Conservation (phyloP, 1,140 invertebrate species). For the Leptestheria dahalacensis region DNA sequence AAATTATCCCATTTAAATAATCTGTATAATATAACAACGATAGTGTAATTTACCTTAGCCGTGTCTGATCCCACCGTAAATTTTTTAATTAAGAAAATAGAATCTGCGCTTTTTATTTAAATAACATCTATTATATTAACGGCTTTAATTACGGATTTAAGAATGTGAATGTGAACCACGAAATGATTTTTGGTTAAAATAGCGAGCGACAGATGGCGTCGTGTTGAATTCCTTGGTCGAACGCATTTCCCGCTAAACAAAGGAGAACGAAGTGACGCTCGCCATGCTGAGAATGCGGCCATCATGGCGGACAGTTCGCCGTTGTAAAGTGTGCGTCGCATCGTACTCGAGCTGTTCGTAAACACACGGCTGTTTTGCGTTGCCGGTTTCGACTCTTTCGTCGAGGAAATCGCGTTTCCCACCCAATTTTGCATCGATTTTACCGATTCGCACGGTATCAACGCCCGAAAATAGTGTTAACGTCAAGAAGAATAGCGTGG, state of each 20-base stretch:
- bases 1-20: too few species aligned
- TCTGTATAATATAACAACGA: too few species aligned
- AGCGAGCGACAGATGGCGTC: background rate
- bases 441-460: too few species aligned
- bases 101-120: too few species aligned
- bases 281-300: background rate
- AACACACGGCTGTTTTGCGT: background rate
- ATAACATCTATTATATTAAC: too few species aligned
- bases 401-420: background rate
- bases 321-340: background rate
- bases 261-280: background rate
- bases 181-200: too few species aligned
- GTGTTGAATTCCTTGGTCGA: background rate
- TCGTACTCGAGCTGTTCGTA: background rate
- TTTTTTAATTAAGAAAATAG: too few species aligned
- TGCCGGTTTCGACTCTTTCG: background rate
- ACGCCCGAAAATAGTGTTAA: too few species aligned
- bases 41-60: too few species aligned
- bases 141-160: too few species aligned
- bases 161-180: too few species aligned
- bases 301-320: background rate
- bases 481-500: background rate
- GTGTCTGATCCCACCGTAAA: too few species aligned
- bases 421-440: background rate
- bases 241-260: background rate